These are phyloP conservation scores for Dunckerocampus dactyliophorus DNA, from an alignment of 2,113 vertebrate genomes.

Conservation along the genomic window DNA sequence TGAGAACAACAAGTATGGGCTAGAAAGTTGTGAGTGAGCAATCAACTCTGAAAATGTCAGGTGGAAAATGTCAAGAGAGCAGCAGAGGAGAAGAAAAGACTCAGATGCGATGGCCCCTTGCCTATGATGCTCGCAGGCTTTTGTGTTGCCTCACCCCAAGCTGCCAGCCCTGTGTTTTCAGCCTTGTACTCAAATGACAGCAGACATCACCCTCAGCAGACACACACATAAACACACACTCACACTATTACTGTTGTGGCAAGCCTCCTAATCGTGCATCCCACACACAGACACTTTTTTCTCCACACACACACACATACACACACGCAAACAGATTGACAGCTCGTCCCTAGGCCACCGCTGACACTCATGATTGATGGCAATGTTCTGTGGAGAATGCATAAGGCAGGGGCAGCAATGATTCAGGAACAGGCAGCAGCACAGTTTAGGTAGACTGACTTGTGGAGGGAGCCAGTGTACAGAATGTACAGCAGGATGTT, in stretches of 20 bases:
- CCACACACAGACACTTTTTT: slow-evolving; percentile 17
- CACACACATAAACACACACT: slow-evolving; percentile 29
- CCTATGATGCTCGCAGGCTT: slow-evolving; percentile 40
- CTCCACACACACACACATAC: slow-evolving; percentile 37
- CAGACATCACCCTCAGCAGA: slow-evolving; percentile 52
- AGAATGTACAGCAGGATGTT: slow-evolving; percentile 46
- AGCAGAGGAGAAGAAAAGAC: slow-evolving; percentile 14
- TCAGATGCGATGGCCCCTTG: slow-evolving; percentile 25
- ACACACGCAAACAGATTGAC: slow-evolving; percentile 53
- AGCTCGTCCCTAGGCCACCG: slow-evolving; percentile 61
- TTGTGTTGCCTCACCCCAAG: slow-evolving; percentile 45
- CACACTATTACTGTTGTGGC: slow-evolving; percentile 60
- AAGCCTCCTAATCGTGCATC: slow-evolving; percentile 58
- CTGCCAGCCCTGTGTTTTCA: slow-evolving; percentile 49
- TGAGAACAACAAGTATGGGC: slow-evolving; percentile 7
- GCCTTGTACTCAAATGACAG: slow-evolving; percentile 58
- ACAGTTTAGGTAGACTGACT: slow-evolving; percentile 58
- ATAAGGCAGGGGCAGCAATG: slow-evolving; percentile 52
- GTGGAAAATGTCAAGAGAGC: slow-evolving; percentile 34
- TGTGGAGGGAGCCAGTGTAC: slow-evolving; percentile 42
- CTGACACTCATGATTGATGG: slow-evolving; percentile 70
- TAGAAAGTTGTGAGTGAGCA: slow-evolving; percentile 16
- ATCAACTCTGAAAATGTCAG: slow-evolving; percentile 25
- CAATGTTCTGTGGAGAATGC: slow-evolving; percentile 64
- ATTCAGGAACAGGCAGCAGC: slow-evolving; percentile 57